Percentiles rank a stretch among this genome's conserved stretches.
These are phyloP conservation scores for Dasysyrphus albostriatus DNA, from an alignment of 2,888 invertebrate genomes.

Conservation along the genomic window DNA sequence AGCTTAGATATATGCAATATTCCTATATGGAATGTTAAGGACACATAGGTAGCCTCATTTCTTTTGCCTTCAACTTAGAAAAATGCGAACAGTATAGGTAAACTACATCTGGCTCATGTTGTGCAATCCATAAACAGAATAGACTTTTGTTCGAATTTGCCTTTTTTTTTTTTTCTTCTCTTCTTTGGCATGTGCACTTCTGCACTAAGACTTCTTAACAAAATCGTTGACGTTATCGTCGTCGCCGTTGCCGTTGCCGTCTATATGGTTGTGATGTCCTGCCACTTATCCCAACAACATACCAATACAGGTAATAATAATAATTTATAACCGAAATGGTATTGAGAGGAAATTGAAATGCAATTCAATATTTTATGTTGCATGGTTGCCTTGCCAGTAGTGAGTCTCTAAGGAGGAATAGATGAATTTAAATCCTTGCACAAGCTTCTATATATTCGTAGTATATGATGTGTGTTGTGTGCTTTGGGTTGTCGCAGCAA, in stretches of 20 bases:
- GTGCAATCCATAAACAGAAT: not conserved
- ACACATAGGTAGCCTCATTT: conserved; percentile 10
- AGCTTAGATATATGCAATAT: conserved; percentile 6
- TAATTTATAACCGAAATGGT: conserved; percentile 74
- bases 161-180: conserved; percentile 8
- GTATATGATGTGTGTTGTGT: not conserved
- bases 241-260: conserved; percentile 37
- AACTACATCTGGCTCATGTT: conserved; percentile 33
- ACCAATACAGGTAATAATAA: conserved; percentile 62
- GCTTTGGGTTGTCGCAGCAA: conserved; percentile 12
- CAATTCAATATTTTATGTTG: conserved; percentile 65
- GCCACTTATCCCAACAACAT: conserved; percentile 41
- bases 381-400: conserved; percentile 6
- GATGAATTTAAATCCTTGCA: conserved; percentile 42
- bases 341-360: conserved; percentile 74
- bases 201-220: conserved; percentile 22
- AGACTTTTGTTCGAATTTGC: conserved; percentile 25
- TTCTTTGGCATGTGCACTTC: not conserved
- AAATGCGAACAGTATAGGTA: conserved; percentile 47
- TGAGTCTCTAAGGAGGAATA: not conserved
- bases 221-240: conserved; percentile 40
- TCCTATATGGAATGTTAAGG: not conserved
- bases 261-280: conserved; percentile 56
- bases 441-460: not conserved
- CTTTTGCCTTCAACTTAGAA: not conserved